Evolutionary conservation across 1,140 invertebrate genomes (phyloP), one percentile per base, ranked within the genome.

Genomic region (Acromyrmex heyeri): DNA sequence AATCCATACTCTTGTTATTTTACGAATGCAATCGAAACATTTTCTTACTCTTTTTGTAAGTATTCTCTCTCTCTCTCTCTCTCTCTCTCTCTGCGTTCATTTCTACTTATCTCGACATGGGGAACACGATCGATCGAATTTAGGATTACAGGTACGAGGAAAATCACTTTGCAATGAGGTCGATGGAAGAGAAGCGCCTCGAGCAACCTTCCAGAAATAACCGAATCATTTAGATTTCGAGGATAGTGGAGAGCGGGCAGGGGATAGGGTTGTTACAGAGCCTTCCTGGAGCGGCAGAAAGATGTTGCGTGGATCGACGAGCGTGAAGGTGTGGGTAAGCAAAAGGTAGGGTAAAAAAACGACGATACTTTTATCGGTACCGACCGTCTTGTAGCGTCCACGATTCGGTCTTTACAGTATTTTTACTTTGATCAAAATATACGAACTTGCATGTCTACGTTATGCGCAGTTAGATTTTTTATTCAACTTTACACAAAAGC

Each of bases 221-320:
- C 89, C 90, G 90, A 91, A 91, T 91, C 89, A 91, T 91, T 91
- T 91, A 89, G 90, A 91, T 91, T 91, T 91, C 75, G 85, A 82
- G 85, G 78, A 87, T 86, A 64, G 57, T 24, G 53, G 70, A 79
- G 24, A 87, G 62, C 59, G 65, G 86, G 44, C 55, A 82, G 21
- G 65, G 65, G 38, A 27, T 59, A 57, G 72, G 76, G 57, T 78
- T 86, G 81, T 83, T 88, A 86, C 67, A 70, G 70, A 79, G 55
- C 21, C 64, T 73, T 69, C 83, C 16, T 72, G 75, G 38, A 86
- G 12, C 53, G 24, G 59, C 59, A 24, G 78, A 27, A 87, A 85
- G 67, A 88, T 81, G 69, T 75, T 82, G 87, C 75, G 72, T 57
- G 61, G 55, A 90, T 89, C 87, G 78, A 55, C 76, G 44, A 87